Conservation (phyloP, 2,888 invertebrate genomes). For the Ormyrus rosae region DNA sequence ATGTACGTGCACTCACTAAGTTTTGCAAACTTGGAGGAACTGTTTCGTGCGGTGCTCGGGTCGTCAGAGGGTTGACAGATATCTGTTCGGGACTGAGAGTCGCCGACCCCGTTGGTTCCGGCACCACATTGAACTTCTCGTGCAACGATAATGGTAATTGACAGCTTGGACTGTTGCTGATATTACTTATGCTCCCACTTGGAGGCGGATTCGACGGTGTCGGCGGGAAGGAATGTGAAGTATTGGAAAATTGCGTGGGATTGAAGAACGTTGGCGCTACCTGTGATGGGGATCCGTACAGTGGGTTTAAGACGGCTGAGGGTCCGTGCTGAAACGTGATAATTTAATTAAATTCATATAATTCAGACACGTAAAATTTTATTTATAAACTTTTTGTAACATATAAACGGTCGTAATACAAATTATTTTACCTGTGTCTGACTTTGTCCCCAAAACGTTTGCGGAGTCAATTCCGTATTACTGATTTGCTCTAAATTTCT, state of each 20-base stretch:
- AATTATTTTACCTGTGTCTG: slow-evolving; percentile 2
- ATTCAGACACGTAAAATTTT: too few species aligned
- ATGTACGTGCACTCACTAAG: slow-evolving; percentile 61
- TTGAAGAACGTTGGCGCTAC: slow-evolving; percentile 64
- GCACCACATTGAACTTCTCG: slow-evolving; percentile 60
- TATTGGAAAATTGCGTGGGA: slow-evolving; percentile 61
- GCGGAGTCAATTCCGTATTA: slow-evolving; percentile 18
- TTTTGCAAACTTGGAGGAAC: slow-evolving; percentile 70
- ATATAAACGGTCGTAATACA: too few species aligned
- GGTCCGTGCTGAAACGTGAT: slow-evolving; percentile 8
- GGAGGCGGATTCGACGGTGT: slow-evolving; percentile 3
- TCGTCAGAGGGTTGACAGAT: slow-evolving; percentile 64
- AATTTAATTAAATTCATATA: background rate
- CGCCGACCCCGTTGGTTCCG: slow-evolving; percentile 70
- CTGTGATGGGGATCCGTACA: slow-evolving; percentile 37
- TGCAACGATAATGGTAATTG: background rate
- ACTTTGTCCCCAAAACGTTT: slow-evolving; percentile 35
- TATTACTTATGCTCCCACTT: background rate
- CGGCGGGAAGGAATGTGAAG: slow-evolving; percentile 5
- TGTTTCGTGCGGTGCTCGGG: slow-evolving; percentile 59
- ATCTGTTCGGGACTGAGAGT: slow-evolving; percentile 71
- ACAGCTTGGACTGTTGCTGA: slow-evolving; percentile 2
- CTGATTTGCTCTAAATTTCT: background rate
- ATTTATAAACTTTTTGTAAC: too few species aligned
- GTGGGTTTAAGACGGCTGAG: slow-evolving; percentile 35